phyloP scores from a whole-genome alignment of 2,113 vertebrate species.

The Clarias gariepinus region DNA sequence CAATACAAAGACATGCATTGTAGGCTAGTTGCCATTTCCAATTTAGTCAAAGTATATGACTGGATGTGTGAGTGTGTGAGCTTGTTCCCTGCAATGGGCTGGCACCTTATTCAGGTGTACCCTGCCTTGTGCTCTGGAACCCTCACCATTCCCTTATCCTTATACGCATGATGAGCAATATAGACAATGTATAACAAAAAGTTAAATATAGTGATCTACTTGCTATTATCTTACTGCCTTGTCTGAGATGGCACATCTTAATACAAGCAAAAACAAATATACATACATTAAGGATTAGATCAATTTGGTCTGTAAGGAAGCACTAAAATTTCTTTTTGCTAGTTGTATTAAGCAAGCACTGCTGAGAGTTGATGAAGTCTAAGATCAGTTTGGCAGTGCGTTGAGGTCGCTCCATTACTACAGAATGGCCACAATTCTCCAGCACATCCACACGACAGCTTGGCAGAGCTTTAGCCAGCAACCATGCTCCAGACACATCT shows the following conservation, averaged over 20 bases:
- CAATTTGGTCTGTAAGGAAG: not conserved
- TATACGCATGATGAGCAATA: too few relatives aligned
- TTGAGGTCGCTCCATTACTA: constrained; percentile 89
- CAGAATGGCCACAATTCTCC: constrained; percentile 93
- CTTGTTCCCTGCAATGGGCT: too few relatives aligned
- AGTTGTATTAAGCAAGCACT: constrained; percentile 69
- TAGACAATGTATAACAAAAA: too few relatives aligned
- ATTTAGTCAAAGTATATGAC: too few relatives aligned
- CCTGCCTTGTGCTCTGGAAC: too few relatives aligned
- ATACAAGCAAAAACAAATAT: not conserved
- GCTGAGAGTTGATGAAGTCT: constrained; percentile 84
- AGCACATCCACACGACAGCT: constrained; percentile 85
- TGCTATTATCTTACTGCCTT: not conserved
- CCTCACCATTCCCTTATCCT: too few relatives aligned
- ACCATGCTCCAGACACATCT: constrained; percentile 84
- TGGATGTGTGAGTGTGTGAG: too few relatives aligned
- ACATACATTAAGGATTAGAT: constrained; percentile 2
- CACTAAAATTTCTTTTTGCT: constrained; percentile 76
- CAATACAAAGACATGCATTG: too few relatives aligned
- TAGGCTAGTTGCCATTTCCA: too few relatives aligned
- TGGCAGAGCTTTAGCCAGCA: constrained; percentile 75
- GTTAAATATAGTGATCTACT: not conserved
- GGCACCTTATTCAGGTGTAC: too few relatives aligned
- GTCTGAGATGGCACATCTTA: not conserved
- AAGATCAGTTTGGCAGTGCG: constrained; percentile 89